Evolutionary conservation across 2,888 invertebrate genomes (phyloP).

Genomic region (Acrobasis repandana): DNA sequence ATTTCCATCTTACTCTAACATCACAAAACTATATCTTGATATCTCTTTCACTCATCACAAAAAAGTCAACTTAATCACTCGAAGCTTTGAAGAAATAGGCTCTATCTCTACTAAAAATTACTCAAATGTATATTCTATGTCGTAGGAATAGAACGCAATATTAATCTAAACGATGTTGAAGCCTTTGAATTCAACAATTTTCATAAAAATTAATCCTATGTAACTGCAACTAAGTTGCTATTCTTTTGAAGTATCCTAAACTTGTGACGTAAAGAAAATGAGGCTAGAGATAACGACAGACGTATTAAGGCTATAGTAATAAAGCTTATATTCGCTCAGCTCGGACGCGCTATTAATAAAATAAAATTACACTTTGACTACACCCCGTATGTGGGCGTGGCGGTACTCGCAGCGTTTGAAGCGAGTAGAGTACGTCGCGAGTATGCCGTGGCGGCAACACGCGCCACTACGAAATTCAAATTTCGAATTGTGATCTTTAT

Average conservation of each 20-base stretch:
- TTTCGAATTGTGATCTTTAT: constrained; percentile 27
- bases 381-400: constrained; percentile 79
- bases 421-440: constrained; percentile 63
- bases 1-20: constrained; percentile 38
- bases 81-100: constrained; percentile 31
- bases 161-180: constrained; percentile 20
- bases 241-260: not conserved
- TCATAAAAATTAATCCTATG: constrained; percentile 4
- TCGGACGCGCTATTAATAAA: constrained; percentile 63
- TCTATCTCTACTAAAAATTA: constrained; percentile 7
- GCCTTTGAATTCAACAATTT: not conserved
- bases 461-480: constrained; percentile 39
- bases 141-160: constrained; percentile 28
- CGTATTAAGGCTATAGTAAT: constrained; percentile 60
- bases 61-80: constrained; percentile 66
- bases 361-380: constrained; percentile 67
- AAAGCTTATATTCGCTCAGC: constrained; percentile 71
- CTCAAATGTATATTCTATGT: constrained; percentile 24
- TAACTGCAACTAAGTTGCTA: not conserved
- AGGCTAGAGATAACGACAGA: constrained; percentile 49
- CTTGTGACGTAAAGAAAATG: constrained; percentile 22
- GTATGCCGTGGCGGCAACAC: constrained; percentile 53
- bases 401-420: constrained; percentile 40
- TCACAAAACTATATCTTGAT: constrained; percentile 32
- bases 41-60: constrained; percentile 47